phyloP scores from a whole-genome alignment of 2,888 invertebrate species.

The Orthosia incerta region DNA sequence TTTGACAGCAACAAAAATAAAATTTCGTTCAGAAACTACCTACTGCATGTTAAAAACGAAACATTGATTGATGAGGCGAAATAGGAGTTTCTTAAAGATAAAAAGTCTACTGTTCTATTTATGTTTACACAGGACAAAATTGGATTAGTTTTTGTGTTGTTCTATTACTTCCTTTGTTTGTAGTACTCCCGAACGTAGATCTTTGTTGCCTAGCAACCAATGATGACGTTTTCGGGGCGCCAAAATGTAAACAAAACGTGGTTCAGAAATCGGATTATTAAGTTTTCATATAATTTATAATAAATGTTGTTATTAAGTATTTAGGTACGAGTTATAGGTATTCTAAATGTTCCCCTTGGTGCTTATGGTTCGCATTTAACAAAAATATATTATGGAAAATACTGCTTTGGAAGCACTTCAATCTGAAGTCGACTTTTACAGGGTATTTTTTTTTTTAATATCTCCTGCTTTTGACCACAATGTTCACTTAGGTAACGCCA shows the following conservation, averaged over 20 bases:
- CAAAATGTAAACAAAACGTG: conserved; percentile 86
- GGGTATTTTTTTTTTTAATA: conserved; percentile 75
- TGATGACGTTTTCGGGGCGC: conserved; percentile 74
- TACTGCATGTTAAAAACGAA: too few species aligned
- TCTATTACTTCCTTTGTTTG: not conserved
- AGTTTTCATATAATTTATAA: conserved; percentile 61
- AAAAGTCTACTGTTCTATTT: not conserved
- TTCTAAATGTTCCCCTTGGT: not conserved
- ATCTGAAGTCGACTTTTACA: conserved; percentile 88
- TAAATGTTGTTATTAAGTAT: conserved; percentile 36
- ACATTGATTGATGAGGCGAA: not conserved
- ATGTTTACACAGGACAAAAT: not conserved
- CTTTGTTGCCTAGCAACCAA: conserved; percentile 79
- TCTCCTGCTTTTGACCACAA: not conserved
- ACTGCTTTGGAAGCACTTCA: conserved; percentile 80
- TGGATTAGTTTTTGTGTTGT: not conserved
- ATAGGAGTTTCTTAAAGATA: too few species aligned
- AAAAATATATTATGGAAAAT: conserved; percentile 72
- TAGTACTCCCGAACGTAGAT: conserved; percentile 22
- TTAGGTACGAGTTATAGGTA: conserved; percentile 7
- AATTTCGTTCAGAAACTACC: conserved; percentile 35
- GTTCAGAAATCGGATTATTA: conserved; percentile 43
- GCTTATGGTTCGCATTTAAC: not conserved
- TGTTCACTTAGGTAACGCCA: not conserved
- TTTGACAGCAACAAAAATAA: conserved; percentile 19